A percentile compares a stretch with the other conserved stretches of the same genome.
phyloP scores from a whole-genome alignment of 2,888 invertebrate species.

The Julus scanicus region DNA sequence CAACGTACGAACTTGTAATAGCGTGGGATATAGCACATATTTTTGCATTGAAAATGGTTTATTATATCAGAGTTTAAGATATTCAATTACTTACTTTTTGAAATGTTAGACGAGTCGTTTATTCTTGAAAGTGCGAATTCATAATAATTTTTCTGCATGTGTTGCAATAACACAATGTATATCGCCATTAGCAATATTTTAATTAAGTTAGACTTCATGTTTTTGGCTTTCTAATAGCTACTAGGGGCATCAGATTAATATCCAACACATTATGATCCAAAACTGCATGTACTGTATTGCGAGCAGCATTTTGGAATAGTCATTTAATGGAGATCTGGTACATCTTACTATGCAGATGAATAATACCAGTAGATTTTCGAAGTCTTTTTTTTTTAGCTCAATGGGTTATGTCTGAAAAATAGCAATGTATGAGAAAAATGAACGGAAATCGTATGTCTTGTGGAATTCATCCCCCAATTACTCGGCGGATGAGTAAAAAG shows the following conservation, averaged over 20 bases:
- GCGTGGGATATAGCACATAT: too few species aligned
- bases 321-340: not conserved
- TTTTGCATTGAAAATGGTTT: too few species aligned
- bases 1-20: too few species aligned
- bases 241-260: not conserved
- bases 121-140: too few species aligned
- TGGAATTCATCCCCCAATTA: constrained; percentile 29
- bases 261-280: not conserved
- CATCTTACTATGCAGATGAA: not conserved
- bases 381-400: not conserved
- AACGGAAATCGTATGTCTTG: not conserved
- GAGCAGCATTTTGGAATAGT: not conserved
- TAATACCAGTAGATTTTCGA: not conserved
- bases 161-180: not conserved
- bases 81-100: too few species aligned
- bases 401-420: not conserved
- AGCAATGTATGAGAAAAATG: not conserved
- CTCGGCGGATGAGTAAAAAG: constrained; percentile 18
- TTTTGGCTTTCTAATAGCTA: not conserved
- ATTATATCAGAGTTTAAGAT: too few species aligned
- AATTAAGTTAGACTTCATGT: not conserved
- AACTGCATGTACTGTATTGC: not conserved
- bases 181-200: not conserved
- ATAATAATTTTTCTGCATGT: too few species aligned
- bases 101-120: too few species aligned